phyloP scores from a whole-genome alignment of 2,888 invertebrate genomes.

The Chorisops tibialis region DNA sequence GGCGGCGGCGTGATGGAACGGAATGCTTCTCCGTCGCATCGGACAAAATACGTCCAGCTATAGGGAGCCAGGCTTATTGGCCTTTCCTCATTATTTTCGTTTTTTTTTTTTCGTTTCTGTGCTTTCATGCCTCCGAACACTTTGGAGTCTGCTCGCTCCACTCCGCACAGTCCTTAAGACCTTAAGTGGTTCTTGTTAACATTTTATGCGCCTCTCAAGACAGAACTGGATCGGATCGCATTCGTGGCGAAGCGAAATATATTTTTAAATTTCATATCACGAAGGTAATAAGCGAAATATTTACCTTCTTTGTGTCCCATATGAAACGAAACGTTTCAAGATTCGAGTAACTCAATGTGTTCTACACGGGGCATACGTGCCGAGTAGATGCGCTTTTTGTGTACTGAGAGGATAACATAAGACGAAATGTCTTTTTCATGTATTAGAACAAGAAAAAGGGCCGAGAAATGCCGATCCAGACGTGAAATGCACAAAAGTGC shows the following conservation, averaged over 20 bases:
- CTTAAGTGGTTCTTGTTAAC: conserved; percentile 25
- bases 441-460: neutral
- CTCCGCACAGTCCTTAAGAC: neutral
- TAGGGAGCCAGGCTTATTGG: conserved; percentile 4
- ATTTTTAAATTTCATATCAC: conserved; percentile 20
- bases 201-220: conserved; percentile 19
- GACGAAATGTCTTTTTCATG: conserved; percentile 25
- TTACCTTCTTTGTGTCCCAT: neutral
- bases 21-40: conserved; percentile 11
- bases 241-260: neutral
- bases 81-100: conserved; percentile 5
- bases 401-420: conserved; percentile 13
- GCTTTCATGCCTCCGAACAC: neutral
- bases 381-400: conserved; percentile 20
- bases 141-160: neutral
- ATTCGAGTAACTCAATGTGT: conserved; percentile 10
- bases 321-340: neutral
- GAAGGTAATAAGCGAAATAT: conserved; percentile 21
- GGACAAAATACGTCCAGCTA: neutral
- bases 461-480: neutral
- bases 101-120: neutral
- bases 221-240: conserved; percentile 20
- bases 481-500: conserved; percentile 12
- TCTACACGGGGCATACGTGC: neutral
- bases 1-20: conserved; percentile 3